A percentile compares a stretch with the other conserved stretches of the same genome.
Conservation (phyloP, 2,888 invertebrate genomes). For the Agonopterix alstromeriana region DNA sequence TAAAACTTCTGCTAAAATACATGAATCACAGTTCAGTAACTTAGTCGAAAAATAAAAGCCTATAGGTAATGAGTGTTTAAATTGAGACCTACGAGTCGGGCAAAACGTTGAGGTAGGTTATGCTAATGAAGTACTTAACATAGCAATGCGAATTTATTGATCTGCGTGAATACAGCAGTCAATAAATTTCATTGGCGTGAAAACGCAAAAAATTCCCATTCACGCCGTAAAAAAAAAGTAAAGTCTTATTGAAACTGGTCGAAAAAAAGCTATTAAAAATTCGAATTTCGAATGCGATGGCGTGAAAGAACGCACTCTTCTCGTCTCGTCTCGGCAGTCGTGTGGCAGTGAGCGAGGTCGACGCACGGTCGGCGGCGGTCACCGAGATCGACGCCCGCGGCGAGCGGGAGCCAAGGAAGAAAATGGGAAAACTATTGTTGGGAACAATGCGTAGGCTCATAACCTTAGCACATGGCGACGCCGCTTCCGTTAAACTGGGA, state of each 20-base stretch:
- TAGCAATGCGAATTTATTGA: too few species aligned
- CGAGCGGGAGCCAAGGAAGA: constrained; percentile 17
- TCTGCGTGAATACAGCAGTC: too few species aligned
- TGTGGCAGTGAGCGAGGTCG: constrained; percentile 40
- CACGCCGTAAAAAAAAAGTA: neutral
- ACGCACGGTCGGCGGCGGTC: constrained; percentile 45
- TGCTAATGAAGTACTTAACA: too few species aligned
- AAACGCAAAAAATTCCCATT: neutral
- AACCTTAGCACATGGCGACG: constrained; percentile 26
- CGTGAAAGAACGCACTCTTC: constrained; percentile 1
- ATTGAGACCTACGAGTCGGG: too few species aligned
- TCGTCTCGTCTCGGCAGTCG: constrained; percentile 6
- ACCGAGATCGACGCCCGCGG: constrained; percentile 32
- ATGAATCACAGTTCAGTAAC: too few species aligned
- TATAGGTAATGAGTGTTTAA: too few species aligned
- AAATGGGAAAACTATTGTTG: constrained; percentile 56
- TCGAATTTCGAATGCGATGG: neutral
- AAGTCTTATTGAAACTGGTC: neutral
- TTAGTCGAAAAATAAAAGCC: too few species aligned
- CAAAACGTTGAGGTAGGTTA: too few species aligned
- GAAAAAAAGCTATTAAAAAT: neutral
- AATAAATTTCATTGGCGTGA: neutral
- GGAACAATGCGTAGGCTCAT: constrained; percentile 43
- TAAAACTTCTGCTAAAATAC: too few species aligned
- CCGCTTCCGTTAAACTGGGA: neutral